Conservation (phyloP, 2,113 vertebrate species). For the Heteronetta atricapilla region DNA sequence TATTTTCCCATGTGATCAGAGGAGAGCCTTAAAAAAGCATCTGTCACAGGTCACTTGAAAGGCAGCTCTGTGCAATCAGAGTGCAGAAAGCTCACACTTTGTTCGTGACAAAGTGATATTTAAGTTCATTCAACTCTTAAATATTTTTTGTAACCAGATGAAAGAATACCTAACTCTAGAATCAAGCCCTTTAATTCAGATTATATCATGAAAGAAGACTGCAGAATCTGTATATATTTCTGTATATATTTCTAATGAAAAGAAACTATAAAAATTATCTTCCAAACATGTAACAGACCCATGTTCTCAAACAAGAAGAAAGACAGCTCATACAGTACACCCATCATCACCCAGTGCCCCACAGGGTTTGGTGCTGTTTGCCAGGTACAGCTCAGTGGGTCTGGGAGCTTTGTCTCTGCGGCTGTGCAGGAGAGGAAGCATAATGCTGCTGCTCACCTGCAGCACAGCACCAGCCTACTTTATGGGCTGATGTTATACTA, state of each 20-base stretch:
- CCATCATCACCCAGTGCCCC: neutral
- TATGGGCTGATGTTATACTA: neutral
- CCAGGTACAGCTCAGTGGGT: neutral
- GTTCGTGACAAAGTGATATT: neutral
- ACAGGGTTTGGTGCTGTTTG: neutral
- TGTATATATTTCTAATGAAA: neutral
- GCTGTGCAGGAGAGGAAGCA: neutral
- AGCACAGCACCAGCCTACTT: fast-evolving
- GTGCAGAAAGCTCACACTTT: neutral
- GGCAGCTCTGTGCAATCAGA: neutral
- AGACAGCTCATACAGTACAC: neutral
- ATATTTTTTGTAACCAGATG: neutral
- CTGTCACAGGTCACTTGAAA: too few relatives aligned
- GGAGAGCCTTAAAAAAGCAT: fast-evolving
- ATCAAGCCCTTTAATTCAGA: neutral
- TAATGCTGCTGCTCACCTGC: neutral
- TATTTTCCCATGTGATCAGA: fast-evolving
- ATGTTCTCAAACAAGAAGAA: neutral
- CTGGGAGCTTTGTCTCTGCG: neutral
- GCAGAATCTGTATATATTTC: neutral
- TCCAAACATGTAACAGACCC: neutral
- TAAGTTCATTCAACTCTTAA: neutral
- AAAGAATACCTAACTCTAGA: neutral
- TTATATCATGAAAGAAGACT: neutral
- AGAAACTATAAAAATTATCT: neutral